Conservation (phyloP, 2,113 vertebrate genomes). For the rabbit (Oryctolagus cuniculus) region DNA sequence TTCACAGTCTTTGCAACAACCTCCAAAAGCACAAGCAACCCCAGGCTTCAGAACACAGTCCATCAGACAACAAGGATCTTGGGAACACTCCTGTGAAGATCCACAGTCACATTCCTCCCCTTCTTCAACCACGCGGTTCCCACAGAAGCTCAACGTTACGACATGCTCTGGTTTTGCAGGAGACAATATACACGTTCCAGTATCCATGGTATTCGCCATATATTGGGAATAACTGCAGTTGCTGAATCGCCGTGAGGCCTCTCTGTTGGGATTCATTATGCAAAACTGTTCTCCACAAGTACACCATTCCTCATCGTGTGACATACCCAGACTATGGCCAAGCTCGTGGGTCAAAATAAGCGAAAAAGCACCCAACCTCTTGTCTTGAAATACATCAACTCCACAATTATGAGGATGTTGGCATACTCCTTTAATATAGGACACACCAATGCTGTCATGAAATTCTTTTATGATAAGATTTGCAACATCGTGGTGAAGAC, state of each 20-base stretch:
- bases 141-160: slow-evolving; percentile 10
- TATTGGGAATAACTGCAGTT: slow-evolving; percentile 84
- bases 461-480: slow-evolving; percentile 77
- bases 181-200: slow-evolving; percentile 65
- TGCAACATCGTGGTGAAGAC: slow-evolving; percentile 63
- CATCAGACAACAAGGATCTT: slow-evolving; percentile 39
- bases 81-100: neutral
- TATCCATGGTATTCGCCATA: slow-evolving; percentile 81
- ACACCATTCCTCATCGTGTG: slow-evolving; percentile 5
- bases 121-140: slow-evolving; percentile 60
- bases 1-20: slow-evolving; percentile 61
- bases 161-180: neutral
- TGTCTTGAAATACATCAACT: slow-evolving; percentile 46
- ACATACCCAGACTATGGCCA: slow-evolving; percentile 82
- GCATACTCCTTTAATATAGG: slow-evolving; percentile 67
- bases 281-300: slow-evolving; percentile 64
- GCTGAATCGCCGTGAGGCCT: slow-evolving; percentile 18
- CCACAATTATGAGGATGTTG: neutral
- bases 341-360: slow-evolving; percentile 75
- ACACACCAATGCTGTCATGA: slow-evolving; percentile 70
- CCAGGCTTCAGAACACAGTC: slow-evolving; percentile 62
- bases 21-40: slow-evolving; percentile 58
- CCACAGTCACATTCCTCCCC: slow-evolving; percentile 70
- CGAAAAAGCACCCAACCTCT: neutral
- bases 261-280: slow-evolving; percentile 65